Evolutionary conservation across 2,888 invertebrate species (phyloP).

Genomic region (Helicoverpa assulta): DNA sequence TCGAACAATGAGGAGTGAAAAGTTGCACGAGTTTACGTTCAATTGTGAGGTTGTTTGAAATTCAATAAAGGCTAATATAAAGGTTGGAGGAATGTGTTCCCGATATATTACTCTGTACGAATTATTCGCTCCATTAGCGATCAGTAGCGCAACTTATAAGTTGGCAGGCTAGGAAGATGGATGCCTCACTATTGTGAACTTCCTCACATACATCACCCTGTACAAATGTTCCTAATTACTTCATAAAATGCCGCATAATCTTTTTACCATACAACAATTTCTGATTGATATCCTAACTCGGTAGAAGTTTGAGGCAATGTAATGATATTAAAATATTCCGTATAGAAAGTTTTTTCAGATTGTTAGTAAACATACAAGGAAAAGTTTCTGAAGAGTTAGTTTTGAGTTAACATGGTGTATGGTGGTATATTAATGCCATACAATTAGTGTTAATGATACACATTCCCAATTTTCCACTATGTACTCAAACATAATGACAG

Average conservation of each 20-base stretch:
- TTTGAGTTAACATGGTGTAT: too few species aligned
- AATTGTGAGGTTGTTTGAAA: conserved; percentile 60
- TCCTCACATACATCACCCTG: conserved; percentile 46
- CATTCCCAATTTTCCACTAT: neutral
- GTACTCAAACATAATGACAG: conserved; percentile 2
- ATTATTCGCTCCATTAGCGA: conserved; percentile 67
- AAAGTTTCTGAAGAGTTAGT: too few species aligned
- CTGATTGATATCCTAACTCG: conserved; percentile 33
- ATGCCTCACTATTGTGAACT: conserved; percentile 40
- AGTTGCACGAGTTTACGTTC: conserved; percentile 46
- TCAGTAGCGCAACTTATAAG: conserved; percentile 52
- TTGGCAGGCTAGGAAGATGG: conserved; percentile 50
- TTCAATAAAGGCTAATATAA: conserved; percentile 56
- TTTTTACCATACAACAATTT: conserved; percentile 22
- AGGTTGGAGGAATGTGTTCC: conserved; percentile 38
- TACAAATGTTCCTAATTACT: conserved; percentile 41
- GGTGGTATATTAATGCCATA: neutral
- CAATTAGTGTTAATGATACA: conserved; percentile 1
- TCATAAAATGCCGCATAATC: conserved; percentile 30
- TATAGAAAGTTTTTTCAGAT: neutral
- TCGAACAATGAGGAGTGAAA: conserved; percentile 44
- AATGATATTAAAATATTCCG: neutral
- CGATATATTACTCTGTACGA: conserved; percentile 57
- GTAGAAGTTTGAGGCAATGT: conserved; percentile 5
- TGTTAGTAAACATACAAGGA: neutral